phyloP scores from a whole-genome alignment of 2,797 vertebrate species.

The Tamandua tetradactyla region DNA sequence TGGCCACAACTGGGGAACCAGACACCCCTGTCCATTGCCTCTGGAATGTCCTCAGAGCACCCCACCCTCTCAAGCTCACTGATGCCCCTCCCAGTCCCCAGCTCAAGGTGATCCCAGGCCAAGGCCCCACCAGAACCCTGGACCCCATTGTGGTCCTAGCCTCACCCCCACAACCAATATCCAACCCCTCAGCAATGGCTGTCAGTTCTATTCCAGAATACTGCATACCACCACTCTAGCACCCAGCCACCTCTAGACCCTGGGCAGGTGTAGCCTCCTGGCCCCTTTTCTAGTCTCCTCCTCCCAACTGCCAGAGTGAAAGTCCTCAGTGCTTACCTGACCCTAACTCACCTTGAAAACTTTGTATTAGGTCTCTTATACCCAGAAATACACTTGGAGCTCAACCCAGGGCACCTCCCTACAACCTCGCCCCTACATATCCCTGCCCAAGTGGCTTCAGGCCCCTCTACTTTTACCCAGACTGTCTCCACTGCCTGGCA shows the following conservation, averaged over 20 bases:
- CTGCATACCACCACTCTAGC: neutral
- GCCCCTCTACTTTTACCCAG: neutral
- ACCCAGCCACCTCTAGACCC: neutral
- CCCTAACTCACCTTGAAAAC: neutral
- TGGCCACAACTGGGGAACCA: neutral
- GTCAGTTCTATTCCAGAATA: neutral
- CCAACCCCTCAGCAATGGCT: neutral
- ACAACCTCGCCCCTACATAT: neutral
- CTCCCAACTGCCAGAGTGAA: neutral
- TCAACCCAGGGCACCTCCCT: neutral
- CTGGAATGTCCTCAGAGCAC: neutral
- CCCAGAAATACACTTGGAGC: neutral
- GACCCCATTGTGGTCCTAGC: neutral
- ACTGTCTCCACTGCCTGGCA: neutral
- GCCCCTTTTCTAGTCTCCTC: neutral
- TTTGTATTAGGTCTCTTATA: neutral
- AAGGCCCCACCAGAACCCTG: neutral
- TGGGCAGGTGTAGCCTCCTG: neutral
- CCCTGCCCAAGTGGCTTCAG: neutral
- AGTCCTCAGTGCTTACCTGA: neutral
- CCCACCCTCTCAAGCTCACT: neutral
- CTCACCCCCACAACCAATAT: neutral
- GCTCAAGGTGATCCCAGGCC: neutral
- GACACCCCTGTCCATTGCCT: neutral
- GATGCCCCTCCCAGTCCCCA: neutral